Evolutionary conservation across 1,140 invertebrate genomes (phyloP), one percentile per base, ranked within the genome.

Genomic region (Mycetomoellerius zeteki): DNA sequence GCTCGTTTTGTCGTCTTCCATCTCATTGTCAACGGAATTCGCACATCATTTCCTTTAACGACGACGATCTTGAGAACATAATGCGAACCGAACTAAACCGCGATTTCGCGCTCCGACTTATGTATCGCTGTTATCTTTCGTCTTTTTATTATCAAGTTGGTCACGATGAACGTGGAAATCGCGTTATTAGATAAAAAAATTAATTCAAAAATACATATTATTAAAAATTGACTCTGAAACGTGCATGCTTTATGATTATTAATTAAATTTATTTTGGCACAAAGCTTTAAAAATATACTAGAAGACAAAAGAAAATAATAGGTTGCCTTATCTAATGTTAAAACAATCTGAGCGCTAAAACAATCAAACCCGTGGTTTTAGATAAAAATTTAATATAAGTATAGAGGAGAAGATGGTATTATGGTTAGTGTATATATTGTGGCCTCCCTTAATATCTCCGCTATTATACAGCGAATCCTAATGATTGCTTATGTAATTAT

Each of bases 41-140:
- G 56, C 27, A 47, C 60, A 52, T 14, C 19, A 47, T 52, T 64
- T 76, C 14, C 10, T 54, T 78, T 78, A 85, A 85, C 24, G 62
- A 78, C 47, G 8, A 65, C 47, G 5, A 77, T n/a, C 19, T 52
- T 14, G 60, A 82, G 52, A 27, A 24, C 3, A 12, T 82, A 50
- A 85, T 64, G 43, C 6, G 14, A 37, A n/a, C 24, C 37, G 27
- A 64, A 47, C 37, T 19, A 37, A 24, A 16, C 19, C 8, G 14
- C 64, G 30, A 73, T 10, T 47, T 3, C 12, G 65, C 33, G 24
- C 8, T 62, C 24, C 10, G 12, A 21, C 21, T 71, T 72, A 27
- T 54, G 33, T 6, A n/a, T 80, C 10, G 64, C 1, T 52, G 30
- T 43, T 16, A 47, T 30, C 33, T 56, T 24, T 3, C 24, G 14